Evolutionary conservation across 2,113 vertebrate species (phyloP), one percentile per base, ranked within the genome.

Genomic region (Leucosticte australis): DNA sequence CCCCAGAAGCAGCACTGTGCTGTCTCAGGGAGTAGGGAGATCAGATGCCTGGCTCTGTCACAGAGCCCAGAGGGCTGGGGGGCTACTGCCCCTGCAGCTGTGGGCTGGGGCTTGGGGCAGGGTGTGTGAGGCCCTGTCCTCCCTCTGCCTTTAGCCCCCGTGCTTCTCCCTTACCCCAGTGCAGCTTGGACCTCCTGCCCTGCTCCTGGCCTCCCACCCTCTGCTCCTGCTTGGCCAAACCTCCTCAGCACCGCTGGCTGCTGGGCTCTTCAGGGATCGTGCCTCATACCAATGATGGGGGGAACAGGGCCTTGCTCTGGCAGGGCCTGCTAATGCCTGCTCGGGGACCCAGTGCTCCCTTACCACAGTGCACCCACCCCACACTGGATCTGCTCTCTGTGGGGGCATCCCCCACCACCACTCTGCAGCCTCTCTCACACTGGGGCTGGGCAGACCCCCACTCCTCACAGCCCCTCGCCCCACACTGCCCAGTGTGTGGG

Each of bases 171-270:
- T n/a, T 35, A 3, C 22, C 39, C 57, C 65, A 26, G n/a, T 0
- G 0, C 37, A 55, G n/a, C 50, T 39, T 26, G 33, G 20, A 81
- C n/a, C 28, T 60, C 68, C 27, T 9, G 6, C 57, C 35, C 62
- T 70, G 62, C 23, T 77, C 64, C 59, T 18, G 11, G 22, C 39
- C 49, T 33, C 69, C 33, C n/a, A 30, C 7, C 31, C 9, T 24
- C 55, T 47, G 18, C 73, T 69, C 86, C 92, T 85, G 60, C 71
- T 88, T 56, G 57, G 59, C 97, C 84, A 69, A 97, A 95, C 59
- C 68, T 69, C 63, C 1, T 86, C 79, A 28, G 82, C 7, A 1
- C 63, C 35, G 3, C 3, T 4, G 64, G 71, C 57, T 20, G 60
- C 87, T 64, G 82, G 62, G 31, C 46, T 87, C 75, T 46, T 88